phyloP scores from a whole-genome alignment of 2,113 vertebrate genomes.

The Heptranchias perlo region DNA sequence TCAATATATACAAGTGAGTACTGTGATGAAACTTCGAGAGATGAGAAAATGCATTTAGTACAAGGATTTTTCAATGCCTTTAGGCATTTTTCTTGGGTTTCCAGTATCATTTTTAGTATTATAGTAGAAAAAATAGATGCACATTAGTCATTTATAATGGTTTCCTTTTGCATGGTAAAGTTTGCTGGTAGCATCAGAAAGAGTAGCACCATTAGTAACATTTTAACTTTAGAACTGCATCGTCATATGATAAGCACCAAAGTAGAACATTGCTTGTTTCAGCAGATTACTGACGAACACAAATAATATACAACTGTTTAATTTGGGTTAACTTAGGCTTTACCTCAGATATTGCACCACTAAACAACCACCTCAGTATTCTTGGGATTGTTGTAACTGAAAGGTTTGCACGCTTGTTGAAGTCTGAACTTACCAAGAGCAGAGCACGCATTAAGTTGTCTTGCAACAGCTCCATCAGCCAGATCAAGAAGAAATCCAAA shows the following conservation, averaged over 20 bases:
- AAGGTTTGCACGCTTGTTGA: background rate
- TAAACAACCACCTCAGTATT: background rate
- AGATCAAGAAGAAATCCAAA: slow-evolving; percentile 81
- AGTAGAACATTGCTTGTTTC: background rate
- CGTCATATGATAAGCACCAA: background rate
- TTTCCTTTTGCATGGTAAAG: background rate
- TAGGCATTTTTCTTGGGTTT: background rate
- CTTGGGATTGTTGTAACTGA: background rate
- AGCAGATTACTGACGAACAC: background rate
- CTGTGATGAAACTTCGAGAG: background rate
- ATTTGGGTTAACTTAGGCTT: background rate
- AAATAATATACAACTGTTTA: background rate
- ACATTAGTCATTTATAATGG: background rate
- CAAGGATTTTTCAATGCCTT: background rate
- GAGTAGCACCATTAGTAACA: background rate
- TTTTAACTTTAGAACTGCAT: background rate
- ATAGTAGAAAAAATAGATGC: background rate
- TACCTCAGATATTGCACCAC: background rate
- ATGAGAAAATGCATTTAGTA: background rate
- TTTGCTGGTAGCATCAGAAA: background rate
- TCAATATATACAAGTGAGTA: background rate
- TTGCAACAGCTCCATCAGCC: slow-evolving; percentile 75
- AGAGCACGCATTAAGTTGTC: slow-evolving; percentile 71
- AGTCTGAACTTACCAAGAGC: slow-evolving; percentile 68
- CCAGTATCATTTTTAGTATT: background rate